A percentile compares a stretch with the other conserved stretches of the same genome.
These are phyloP conservation scores for Drosophila kohkoa DNA, from an alignment of 1,140 invertebrate genomes.

Conservation along the genomic window DNA sequence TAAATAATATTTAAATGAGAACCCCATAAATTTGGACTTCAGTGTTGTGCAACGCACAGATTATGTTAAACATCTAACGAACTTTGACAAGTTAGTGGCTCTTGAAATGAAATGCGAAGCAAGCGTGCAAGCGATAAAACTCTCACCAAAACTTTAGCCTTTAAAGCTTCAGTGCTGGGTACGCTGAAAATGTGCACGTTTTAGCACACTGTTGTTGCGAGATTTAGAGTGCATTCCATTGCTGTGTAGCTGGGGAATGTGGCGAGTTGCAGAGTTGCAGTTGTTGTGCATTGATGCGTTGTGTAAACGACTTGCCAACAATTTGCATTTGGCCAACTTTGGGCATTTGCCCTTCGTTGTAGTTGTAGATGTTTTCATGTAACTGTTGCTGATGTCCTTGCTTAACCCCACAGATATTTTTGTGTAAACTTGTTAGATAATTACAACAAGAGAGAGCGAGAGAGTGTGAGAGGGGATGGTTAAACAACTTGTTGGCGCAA, in stretches of 20 bases:
- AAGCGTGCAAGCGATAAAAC: background rate
- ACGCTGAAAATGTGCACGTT: constrained; percentile 3
- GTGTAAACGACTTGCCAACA: constrained; percentile 22
- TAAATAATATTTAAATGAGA: too few species aligned
- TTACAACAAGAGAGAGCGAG: constrained; percentile 1
- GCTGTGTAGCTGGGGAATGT: background rate
- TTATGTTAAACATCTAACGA: background rate
- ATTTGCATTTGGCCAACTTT: constrained; percentile 28
- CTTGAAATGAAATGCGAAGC: background rate
- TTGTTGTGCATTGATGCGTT: constrained; percentile 19
- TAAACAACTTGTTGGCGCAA: background rate
- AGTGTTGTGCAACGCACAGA: background rate
- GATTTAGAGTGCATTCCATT: background rate
- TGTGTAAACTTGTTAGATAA: constrained; percentile 35
- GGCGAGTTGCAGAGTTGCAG: background rate
- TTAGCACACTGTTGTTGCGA: background rate
- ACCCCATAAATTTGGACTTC: background rate
- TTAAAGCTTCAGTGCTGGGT: background rate
- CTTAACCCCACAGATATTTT: background rate
- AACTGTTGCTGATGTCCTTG: background rate
- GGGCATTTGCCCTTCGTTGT: background rate
- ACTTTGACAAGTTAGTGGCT: background rate
- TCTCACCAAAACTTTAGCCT: background rate
- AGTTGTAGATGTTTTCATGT: background rate
- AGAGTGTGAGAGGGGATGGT: background rate